phyloP scores from a whole-genome alignment of 2,113 vertebrate species.

The Greenwoodochromis staneri region DNA sequence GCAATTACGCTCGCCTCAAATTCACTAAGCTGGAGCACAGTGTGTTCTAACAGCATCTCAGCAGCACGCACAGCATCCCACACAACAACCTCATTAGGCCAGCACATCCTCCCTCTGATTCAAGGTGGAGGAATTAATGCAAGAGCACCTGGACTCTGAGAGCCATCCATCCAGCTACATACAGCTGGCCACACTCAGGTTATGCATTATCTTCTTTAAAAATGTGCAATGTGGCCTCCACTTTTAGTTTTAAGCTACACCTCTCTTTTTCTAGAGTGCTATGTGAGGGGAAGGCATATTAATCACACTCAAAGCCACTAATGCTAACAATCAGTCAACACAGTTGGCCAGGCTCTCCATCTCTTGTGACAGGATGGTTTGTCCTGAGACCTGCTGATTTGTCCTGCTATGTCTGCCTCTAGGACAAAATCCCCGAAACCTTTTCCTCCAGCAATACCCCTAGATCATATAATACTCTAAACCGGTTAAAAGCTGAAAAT shows the following conservation, averaged over 20 bases:
- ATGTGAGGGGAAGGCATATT: slow-evolving; percentile 80
- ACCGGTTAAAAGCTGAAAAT: neutral
- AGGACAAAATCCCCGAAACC: slow-evolving; percentile 66
- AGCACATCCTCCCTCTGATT: slow-evolving; percentile 65
- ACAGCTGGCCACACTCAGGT: slow-evolving; percentile 35
- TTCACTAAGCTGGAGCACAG: slow-evolving; percentile 53
- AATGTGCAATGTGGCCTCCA: slow-evolving; percentile 66
- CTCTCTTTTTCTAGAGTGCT: slow-evolving; percentile 71
- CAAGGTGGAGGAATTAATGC: slow-evolving; percentile 63
- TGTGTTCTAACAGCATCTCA: slow-evolving; percentile 59
- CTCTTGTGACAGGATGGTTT: slow-evolving; percentile 78
- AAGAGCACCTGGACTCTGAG: slow-evolving; percentile 59
- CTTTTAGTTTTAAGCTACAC: slow-evolving; percentile 68
- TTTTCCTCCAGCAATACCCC: neutral
- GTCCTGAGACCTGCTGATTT: slow-evolving; percentile 77
- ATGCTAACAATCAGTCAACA: slow-evolving; percentile 88
- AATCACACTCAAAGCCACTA: slow-evolving; percentile 90
- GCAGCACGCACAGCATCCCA: slow-evolving; percentile 66
- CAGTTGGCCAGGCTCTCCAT: slow-evolving; percentile 76
- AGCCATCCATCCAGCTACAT: slow-evolving; percentile 57
- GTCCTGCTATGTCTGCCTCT: slow-evolving; percentile 70
- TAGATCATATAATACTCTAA: neutral
- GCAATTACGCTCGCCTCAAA: slow-evolving; percentile 65
- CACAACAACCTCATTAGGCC: slow-evolving; percentile 73
- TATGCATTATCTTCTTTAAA: slow-evolving; percentile 64